A percentile compares a stretch with the other conserved stretches of the same genome.
These are phyloP conservation scores for Charadrius vociferus DNA, from an alignment of 2,113 vertebrate genomes.

Conservation along the genomic window DNA sequence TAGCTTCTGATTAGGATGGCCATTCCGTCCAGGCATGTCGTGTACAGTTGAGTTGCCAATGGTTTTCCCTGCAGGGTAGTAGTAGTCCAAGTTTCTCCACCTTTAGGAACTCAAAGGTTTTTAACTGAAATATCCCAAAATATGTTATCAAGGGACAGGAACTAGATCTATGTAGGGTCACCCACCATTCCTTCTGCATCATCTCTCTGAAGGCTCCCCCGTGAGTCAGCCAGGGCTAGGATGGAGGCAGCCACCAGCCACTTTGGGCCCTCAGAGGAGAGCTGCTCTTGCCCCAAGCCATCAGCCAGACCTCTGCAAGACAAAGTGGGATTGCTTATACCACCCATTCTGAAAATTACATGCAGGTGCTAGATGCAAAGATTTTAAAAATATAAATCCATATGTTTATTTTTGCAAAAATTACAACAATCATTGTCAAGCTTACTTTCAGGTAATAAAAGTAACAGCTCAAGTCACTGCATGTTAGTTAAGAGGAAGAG, in stretches of 20 bases:
- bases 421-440: not conserved
- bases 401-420: not conserved
- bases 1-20: not conserved
- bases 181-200: not conserved
- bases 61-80: not conserved
- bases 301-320: not conserved
- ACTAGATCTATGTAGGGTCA: not conserved
- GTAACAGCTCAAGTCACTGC: not conserved
- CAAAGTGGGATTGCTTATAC: not conserved
- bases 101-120: not conserved
- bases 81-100: not conserved
- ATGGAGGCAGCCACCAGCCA: not conserved
- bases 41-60: not conserved
- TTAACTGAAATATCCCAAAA: not conserved
- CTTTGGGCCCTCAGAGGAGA: not conserved
- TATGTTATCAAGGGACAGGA: not conserved
- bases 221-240: not conserved
- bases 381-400: not conserved
- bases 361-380: not conserved
- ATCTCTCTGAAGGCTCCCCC: not conserved
- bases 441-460: not conserved
- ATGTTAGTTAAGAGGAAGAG: not conserved
- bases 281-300: not conserved
- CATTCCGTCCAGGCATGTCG: not conserved
- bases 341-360: not conserved